Percentiles rank a stretch among this genome's conserved stretches.
phyloP scores from a whole-genome alignment of 2,888 invertebrate species.

The Drosophila antonietae region DNA sequence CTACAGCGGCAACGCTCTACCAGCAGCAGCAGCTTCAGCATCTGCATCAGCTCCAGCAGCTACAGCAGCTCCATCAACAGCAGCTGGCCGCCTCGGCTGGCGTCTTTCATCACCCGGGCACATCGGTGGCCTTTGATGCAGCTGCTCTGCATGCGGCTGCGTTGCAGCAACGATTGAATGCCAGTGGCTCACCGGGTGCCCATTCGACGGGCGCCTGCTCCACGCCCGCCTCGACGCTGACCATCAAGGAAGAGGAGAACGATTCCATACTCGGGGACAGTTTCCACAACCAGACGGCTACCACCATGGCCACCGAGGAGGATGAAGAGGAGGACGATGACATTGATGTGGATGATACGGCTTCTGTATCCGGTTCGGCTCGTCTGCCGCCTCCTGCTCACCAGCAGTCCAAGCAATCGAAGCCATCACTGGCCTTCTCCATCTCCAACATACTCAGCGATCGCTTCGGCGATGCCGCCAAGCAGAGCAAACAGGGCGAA shows the following conservation, averaged over 20 bases:
- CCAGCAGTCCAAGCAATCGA: slow-evolving; percentile 78
- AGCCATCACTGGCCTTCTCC: slow-evolving; percentile 83
- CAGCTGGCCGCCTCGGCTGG: slow-evolving; percentile 74
- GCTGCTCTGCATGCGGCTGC: slow-evolving; percentile 68
- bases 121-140: slow-evolving; percentile 63
- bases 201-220: slow-evolving; percentile 74
- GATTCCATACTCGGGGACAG: slow-evolving; percentile 84
- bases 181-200: slow-evolving; percentile 70
- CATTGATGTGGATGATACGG: slow-evolving; percentile 72
- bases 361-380: slow-evolving; percentile 41
- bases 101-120: slow-evolving; percentile 76
- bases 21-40: slow-evolving; percentile 82
- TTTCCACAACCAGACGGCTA: slow-evolving; percentile 70
- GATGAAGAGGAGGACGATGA: slow-evolving; percentile 81
- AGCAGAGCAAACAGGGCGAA: slow-evolving; percentile 55
- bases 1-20: slow-evolving; percentile 70
- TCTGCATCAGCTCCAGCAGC: slow-evolving; percentile 81
- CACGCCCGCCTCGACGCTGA: slow-evolving; percentile 80
- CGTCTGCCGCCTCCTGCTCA: slow-evolving; percentile 81
- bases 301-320: slow-evolving; percentile 67
- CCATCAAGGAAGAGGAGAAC: slow-evolving; percentile 83
- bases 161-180: slow-evolving; percentile 72
- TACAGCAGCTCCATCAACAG: slow-evolving; percentile 80
- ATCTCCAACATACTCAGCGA: slow-evolving; percentile 85
- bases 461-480: slow-evolving; percentile 80